A percentile compares a stretch with the other conserved stretches of the same genome.
phyloP scores from a whole-genome alignment of 2,888 invertebrate species.

The Petrolisthes manimaculis region DNA sequence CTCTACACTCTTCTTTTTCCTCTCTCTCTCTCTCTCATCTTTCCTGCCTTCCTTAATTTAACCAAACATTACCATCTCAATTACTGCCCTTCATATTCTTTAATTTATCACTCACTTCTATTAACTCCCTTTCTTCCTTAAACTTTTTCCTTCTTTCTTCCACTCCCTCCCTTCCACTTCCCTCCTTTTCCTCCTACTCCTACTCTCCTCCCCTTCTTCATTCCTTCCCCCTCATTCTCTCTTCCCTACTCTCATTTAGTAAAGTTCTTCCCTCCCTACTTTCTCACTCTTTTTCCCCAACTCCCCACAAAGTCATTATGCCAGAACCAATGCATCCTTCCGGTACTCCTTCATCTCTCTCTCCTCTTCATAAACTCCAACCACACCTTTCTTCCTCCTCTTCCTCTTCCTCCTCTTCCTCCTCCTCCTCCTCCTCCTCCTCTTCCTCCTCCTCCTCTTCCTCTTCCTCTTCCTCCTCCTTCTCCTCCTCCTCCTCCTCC shows the following conservation, averaged over 20 bases:
- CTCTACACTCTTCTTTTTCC: no score
- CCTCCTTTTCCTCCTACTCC: background rate
- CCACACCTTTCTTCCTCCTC: constrained; percentile 1
- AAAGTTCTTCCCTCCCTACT: background rate
- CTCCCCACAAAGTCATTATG: background rate
- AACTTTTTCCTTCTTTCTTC: background rate
- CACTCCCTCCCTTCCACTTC: background rate
- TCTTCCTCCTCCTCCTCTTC: background rate
- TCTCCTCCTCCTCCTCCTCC: background rate
- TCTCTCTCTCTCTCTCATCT: background rate
- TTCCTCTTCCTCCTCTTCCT: constrained; percentile 1
- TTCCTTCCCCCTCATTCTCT: background rate
- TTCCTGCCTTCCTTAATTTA: background rate
- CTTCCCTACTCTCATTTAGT: background rate
- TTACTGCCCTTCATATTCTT: background rate
- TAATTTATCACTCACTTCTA: background rate
- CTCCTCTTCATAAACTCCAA: background rate
- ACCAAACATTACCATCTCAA: background rate
- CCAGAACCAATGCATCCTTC: background rate
- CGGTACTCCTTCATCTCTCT: background rate
- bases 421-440: no score
- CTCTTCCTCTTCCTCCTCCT: constrained; percentile 4
- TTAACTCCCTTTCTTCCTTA: background rate
- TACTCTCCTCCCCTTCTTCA: background rate
- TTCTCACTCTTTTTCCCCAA: background rate